Evolutionary conservation across 2,888 invertebrate genomes (phyloP).

Genomic region (Teinopalpus imperialis): DNA sequence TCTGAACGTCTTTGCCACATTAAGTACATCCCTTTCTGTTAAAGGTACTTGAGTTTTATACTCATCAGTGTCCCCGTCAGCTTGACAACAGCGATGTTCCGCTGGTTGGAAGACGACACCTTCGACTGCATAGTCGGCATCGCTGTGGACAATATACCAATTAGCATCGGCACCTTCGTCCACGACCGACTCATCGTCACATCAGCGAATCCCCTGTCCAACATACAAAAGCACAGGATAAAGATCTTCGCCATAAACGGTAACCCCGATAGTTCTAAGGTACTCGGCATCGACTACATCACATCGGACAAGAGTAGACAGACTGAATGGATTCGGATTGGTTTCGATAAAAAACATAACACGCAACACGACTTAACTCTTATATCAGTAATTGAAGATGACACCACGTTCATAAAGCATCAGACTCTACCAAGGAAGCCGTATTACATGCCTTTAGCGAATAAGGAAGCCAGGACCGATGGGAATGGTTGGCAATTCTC

Average conservation of each 20-base stretch:
- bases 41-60: slow-evolving; percentile 9
- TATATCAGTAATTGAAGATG: slow-evolving; percentile 14
- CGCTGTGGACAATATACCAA: slow-evolving; percentile 14
- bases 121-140: slow-evolving; percentile 28
- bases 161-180: slow-evolving; percentile 22
- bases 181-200: slow-evolving; percentile 20
- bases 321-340: slow-evolving; percentile 25
- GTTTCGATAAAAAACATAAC: slow-evolving; percentile 23
- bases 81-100: slow-evolving; percentile 10
- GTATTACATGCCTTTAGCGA: slow-evolving; percentile 6
- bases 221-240: slow-evolving; percentile 11
- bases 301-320: slow-evolving; percentile 20
- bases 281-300: slow-evolving; percentile 6
- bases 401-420: slow-evolving; percentile 7
- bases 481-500: slow-evolving; percentile 25
- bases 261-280: slow-evolving; percentile 2
- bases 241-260: slow-evolving; percentile 17
- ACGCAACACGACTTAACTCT: slow-evolving; percentile 26
- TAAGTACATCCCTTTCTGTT: no score
- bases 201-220: slow-evolving; percentile 27
- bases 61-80: slow-evolving; percentile 7
- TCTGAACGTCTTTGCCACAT: no score
- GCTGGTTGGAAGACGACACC: slow-evolving; percentile 22
- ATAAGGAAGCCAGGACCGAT: background rate
- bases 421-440: slow-evolving; percentile 6